Evolutionary conservation across 1,140 invertebrate genomes (phyloP).

Genomic region (Alviniconcha marisindica): DNA sequence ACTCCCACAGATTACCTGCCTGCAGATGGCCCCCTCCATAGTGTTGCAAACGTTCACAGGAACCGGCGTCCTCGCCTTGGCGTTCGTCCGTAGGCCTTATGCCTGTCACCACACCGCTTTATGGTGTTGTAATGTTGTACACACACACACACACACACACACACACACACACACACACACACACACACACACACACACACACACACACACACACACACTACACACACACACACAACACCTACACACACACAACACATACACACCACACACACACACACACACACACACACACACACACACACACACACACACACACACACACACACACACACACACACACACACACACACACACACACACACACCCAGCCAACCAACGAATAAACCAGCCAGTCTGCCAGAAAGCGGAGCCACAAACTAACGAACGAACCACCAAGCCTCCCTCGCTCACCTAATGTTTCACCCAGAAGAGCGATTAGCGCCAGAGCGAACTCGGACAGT

Average conservation of each 20-base stretch:
- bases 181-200: too few relatives aligned
- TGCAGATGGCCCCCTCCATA: too few relatives aligned
- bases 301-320: constrained; percentile 6
- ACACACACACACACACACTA: too few relatives aligned
- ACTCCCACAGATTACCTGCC: too few relatives aligned
- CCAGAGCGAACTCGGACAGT: constrained; percentile 64
- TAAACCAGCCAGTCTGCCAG: neutral
- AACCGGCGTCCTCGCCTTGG: too few relatives aligned
- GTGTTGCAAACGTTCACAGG: too few relatives aligned
- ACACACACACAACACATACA: neutral
- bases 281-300: neutral
- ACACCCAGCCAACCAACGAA: neutral
- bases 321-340: neutral
- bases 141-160: too few relatives aligned
- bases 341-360: neutral
- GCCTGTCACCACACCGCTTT: too few relatives aligned
- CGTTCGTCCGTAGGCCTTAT: too few relatives aligned
- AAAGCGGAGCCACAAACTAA: neutral
- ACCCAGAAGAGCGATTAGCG: constrained; percentile 57
- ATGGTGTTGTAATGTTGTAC: too few relatives aligned
- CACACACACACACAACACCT: neutral
- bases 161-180: too few relatives aligned
- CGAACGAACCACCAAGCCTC: neutral
- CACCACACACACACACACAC: neutral
- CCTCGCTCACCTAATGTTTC: constrained; percentile 56